Conservation (phyloP, 2,888 invertebrate genomes). For the Acleris holmiana region DNA sequence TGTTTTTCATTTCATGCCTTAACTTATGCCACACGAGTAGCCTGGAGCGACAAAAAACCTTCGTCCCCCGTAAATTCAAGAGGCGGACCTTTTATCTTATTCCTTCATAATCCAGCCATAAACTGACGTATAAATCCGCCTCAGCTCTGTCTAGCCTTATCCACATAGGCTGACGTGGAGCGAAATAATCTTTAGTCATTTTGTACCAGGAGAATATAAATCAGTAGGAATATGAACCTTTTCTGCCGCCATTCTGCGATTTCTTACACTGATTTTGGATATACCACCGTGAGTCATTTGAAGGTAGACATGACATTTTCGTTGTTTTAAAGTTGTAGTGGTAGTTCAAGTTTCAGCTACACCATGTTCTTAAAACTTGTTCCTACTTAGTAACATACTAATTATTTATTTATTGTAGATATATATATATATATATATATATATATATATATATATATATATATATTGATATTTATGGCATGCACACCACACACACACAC, state of each 20-base stretch:
- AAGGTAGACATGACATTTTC: too few relatives aligned
- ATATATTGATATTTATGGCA: too few relatives aligned
- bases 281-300: background rate
- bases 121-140: conserved; percentile 28
- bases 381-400: too few relatives aligned
- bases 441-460: too few relatives aligned
- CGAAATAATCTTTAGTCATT: conserved; percentile 21
- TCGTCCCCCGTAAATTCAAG: conserved; percentile 26
- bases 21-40: background rate
- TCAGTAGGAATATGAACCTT: background rate
- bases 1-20: too few relatives aligned
- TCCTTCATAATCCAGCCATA: conserved; percentile 32
- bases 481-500: too few relatives aligned
- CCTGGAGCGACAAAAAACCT: conserved; percentile 3
- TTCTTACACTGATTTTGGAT: background rate
- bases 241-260: background rate
- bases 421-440: too few relatives aligned
- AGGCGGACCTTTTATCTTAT: conserved; percentile 27
- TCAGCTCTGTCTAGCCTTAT: conserved; percentile 14
- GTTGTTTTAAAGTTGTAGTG: too few relatives aligned
- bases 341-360: too few relatives aligned
- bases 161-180: conserved; percentile 11
- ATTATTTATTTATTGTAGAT: too few relatives aligned
- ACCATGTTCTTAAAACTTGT: too few relatives aligned
- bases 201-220: background rate